These are phyloP conservation scores for Peromyscus aztecus DNA, from an alignment of 2,797 vertebrate species.

Conservation along the genomic window DNA sequence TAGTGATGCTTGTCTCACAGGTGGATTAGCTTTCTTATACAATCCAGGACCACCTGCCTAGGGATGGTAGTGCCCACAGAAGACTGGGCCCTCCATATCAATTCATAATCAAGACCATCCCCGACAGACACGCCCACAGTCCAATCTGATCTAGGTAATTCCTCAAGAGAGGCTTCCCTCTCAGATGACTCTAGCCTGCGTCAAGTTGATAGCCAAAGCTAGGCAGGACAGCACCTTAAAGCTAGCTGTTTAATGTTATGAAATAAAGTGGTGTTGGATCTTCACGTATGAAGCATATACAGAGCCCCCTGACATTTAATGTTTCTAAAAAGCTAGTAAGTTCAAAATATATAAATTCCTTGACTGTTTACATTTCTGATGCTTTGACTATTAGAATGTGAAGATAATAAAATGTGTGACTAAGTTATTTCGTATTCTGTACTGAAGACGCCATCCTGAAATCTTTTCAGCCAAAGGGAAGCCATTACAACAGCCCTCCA, in stretches of 20 bases:
- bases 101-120: not conserved
- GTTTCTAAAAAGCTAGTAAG: not conserved
- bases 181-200: not conserved
- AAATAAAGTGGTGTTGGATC: not conserved
- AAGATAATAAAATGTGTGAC: not conserved
- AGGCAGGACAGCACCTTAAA: not conserved
- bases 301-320: too few relatives aligned
- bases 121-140: not conserved
- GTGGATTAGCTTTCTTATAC: not conserved
- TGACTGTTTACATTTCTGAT: not conserved
- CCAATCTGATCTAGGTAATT: too few relatives aligned
- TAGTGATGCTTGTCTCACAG: not conserved
- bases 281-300: too few relatives aligned
- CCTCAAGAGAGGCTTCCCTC: not conserved
- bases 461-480: too few relatives aligned
- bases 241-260: not conserved
- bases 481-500: not conserved
- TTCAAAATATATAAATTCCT: not conserved
- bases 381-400: not conserved
- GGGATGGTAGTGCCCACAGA: not conserved
- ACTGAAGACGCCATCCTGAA: not conserved
- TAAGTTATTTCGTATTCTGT: not conserved
- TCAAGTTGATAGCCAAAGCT: too few relatives aligned
- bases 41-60: too few relatives aligned
- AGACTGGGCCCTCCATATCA: not conserved